These are phyloP conservation scores for Trinorchestia longiramus DNA, from an alignment of 1,140 invertebrate species.

Conservation along the genomic window DNA sequence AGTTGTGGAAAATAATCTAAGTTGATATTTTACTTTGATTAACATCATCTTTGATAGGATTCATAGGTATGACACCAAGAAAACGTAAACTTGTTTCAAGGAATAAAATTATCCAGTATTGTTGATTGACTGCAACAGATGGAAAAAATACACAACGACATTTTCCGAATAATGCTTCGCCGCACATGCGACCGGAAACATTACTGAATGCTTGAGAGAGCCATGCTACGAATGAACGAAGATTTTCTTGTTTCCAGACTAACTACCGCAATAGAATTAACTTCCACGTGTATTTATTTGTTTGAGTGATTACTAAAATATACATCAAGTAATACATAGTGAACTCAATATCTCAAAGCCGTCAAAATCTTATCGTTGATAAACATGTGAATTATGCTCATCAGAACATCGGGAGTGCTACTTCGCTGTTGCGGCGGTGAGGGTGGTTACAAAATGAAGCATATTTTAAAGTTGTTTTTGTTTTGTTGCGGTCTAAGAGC, in stretches of 20 bases:
- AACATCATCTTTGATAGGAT: background rate
- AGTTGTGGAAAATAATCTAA: background rate
- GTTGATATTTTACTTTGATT: background rate
- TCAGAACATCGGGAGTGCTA: background rate
- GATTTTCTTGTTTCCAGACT: background rate
- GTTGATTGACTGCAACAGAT: too few species aligned
- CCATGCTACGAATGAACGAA: background rate
- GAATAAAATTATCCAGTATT: too few species aligned
- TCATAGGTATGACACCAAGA: background rate
- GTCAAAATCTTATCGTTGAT: background rate
- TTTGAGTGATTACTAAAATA: background rate
- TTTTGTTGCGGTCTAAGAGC: background rate
- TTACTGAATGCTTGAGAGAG: too few species aligned
- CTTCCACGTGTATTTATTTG: background rate
- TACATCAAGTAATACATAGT: background rate
- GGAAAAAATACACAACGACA: too few species aligned
- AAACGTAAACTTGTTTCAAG: too few species aligned
- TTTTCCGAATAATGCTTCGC: too few species aligned
- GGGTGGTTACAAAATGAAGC: background rate
- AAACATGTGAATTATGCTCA: background rate
- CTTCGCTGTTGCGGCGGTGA: background rate
- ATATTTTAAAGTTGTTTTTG: background rate
- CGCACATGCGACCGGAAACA: too few species aligned
- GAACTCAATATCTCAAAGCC: background rate
- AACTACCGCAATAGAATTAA: background rate